Conservation (phyloP, 2,113 vertebrate species). For the Rhinopomastus cyanomelas region DNA sequence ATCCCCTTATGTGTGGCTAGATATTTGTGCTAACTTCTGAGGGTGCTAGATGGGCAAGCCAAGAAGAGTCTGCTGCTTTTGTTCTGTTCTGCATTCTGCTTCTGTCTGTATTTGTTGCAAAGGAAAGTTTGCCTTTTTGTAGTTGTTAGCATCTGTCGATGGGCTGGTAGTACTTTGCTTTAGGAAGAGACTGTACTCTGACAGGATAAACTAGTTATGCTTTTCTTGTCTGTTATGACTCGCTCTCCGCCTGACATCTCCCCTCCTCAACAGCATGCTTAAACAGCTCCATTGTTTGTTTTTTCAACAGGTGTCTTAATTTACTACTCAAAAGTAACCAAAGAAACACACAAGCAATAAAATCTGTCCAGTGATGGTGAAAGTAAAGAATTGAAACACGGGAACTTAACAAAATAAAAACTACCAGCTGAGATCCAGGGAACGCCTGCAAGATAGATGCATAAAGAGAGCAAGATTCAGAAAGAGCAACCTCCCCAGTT, state of each 20-base stretch:
- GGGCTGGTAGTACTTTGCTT: background rate
- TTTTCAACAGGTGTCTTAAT: constrained; percentile 58
- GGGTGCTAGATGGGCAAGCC: background rate
- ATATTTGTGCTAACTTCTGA: background rate
- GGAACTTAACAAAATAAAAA: constrained; percentile 31
- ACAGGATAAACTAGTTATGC: background rate
- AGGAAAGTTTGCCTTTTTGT: background rate
- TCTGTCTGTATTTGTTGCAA: background rate
- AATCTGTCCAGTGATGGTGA: background rate
- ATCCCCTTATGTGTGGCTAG: background rate
- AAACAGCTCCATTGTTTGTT: background rate
- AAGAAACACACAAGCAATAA: constrained; percentile 79
- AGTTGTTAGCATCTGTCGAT: background rate
- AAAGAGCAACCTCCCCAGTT: constrained; percentile 63
- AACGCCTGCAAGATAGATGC: constrained; percentile 50
- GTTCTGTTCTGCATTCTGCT: background rate
- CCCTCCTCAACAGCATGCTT: background rate
- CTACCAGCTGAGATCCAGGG: constrained; percentile 59
- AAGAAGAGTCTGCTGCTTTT: background rate
- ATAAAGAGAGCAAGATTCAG: constrained; percentile 45
- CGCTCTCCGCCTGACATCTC: background rate
- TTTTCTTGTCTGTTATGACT: background rate
- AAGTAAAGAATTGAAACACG: constrained; percentile 57
- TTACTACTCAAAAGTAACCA: constrained; percentile 62
- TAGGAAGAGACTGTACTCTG: background rate